These are phyloP conservation scores for Hermetia illucens DNA, from an alignment of 1,140 invertebrate species.

Conservation along the genomic window DNA sequence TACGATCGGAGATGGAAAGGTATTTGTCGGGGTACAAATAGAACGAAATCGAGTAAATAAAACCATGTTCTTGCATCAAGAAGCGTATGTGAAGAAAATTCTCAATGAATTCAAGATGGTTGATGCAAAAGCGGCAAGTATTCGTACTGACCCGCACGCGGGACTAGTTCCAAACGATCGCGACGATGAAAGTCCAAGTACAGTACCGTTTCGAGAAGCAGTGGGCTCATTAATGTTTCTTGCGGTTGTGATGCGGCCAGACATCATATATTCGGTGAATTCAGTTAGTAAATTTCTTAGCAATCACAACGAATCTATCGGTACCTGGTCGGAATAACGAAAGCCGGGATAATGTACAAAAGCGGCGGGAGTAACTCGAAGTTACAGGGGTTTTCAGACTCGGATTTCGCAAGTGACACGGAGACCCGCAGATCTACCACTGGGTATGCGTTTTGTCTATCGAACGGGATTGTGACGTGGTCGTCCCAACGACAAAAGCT, in stretches of 20 bases:
- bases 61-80: no score
- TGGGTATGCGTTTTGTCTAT: constrained; percentile 16
- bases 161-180: neutral
- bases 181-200: constrained; percentile 7
- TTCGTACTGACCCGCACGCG: constrained; percentile 11
- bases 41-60: no score
- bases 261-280: constrained; percentile 22
- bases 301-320: constrained; percentile 22
- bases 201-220: constrained; percentile 20
- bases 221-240: constrained; percentile 30
- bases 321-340: constrained; percentile 30
- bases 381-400: no score
- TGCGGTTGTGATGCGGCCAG: constrained; percentile 25
- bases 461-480: constrained; percentile 22
- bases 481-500: constrained; percentile 21
- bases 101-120: constrained; percentile 19
- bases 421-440: constrained; percentile 19
- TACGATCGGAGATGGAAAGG: no score
- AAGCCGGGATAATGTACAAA: constrained; percentile 12
- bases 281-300: constrained; percentile 25
- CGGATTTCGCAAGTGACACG: constrained; percentile 22
- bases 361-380: no score
- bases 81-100: constrained; percentile 25
- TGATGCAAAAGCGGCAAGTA: constrained; percentile 12
- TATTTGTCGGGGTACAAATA: no score